Evolutionary conservation across 2,113 vertebrate genomes (phyloP).

Genomic region (Cynocephalus volans): DNA sequence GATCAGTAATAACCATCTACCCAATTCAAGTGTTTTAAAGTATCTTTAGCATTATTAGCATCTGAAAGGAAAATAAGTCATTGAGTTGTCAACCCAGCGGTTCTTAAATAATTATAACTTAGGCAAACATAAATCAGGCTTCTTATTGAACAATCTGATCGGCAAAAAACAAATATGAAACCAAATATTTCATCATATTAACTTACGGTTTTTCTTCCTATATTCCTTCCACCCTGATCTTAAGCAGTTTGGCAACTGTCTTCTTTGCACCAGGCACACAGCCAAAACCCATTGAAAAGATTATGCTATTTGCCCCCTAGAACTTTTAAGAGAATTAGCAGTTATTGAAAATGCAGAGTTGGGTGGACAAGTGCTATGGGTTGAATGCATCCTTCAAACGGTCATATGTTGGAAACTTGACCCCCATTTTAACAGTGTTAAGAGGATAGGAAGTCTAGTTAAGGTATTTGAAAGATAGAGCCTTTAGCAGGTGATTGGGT

Average conservation of each 20-base stretch:
- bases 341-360: neutral
- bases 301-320: neutral
- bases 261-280: neutral
- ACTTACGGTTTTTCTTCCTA: neutral
- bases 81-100: neutral
- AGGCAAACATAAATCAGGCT: neutral
- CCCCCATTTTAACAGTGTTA: no score
- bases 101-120: neutral
- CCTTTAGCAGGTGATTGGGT: no score
- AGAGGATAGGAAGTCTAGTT: no score
- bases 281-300: neutral
- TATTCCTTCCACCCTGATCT: neutral
- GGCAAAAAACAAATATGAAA: neutral
- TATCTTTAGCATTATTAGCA: neutral
- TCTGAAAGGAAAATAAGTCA: neutral
- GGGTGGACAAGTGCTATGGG: neutral
- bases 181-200: neutral
- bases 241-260: neutral
- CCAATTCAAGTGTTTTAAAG: neutral
- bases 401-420: no score
- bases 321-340: neutral
- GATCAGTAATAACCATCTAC: neutral
- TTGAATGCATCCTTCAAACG: no score
- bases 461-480: no score
- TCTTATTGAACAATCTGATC: neutral